A percentile compares a stretch with the other conserved stretches of the same genome.
phyloP scores from a whole-genome alignment of 2,888 invertebrate genomes.

The Drosophila sordidapex region DNA sequence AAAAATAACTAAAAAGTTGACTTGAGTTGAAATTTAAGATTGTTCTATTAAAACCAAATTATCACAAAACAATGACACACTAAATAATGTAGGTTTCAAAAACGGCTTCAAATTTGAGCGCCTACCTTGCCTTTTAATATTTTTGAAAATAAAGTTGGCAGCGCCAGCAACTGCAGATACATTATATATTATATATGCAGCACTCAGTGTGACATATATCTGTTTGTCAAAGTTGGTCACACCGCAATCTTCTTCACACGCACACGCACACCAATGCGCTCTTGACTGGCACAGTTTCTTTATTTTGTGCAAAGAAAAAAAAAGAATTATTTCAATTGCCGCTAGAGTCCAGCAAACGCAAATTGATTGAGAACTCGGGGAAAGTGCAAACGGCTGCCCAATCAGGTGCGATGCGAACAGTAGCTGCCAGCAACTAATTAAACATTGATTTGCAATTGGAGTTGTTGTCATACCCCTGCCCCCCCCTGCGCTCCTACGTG shows the following conservation, averaged over 20 bases:
- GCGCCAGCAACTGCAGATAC: slow-evolving; percentile 8
- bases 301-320: slow-evolving; percentile 66
- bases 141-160: slow-evolving; percentile 43
- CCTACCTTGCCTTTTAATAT: slow-evolving; percentile 5
- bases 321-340: slow-evolving; percentile 42
- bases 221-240: slow-evolving; percentile 35
- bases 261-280: slow-evolving; percentile 68
- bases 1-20: neutral
- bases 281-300: slow-evolving; percentile 72
- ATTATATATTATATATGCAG: neutral
- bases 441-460: slow-evolving; percentile 48
- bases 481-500: slow-evolving; percentile 64
- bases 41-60: neutral
- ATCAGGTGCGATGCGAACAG: slow-evolving; percentile 54
- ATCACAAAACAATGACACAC: neutral
- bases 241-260: slow-evolving; percentile 35
- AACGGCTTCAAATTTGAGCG: slow-evolving; percentile 28
- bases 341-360: slow-evolving; percentile 36
- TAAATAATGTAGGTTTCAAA: neutral
- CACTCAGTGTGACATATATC: neutral
- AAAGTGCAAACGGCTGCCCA: slow-evolving; percentile 31
- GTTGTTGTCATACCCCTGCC: slow-evolving; percentile 55
- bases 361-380: slow-evolving; percentile 59
- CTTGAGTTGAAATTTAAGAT: neutral
- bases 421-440: slow-evolving; percentile 49